These are phyloP conservation scores for Dasysyrphus albostriatus DNA, from an alignment of 2,888 invertebrate genomes.

Conservation along the genomic window DNA sequence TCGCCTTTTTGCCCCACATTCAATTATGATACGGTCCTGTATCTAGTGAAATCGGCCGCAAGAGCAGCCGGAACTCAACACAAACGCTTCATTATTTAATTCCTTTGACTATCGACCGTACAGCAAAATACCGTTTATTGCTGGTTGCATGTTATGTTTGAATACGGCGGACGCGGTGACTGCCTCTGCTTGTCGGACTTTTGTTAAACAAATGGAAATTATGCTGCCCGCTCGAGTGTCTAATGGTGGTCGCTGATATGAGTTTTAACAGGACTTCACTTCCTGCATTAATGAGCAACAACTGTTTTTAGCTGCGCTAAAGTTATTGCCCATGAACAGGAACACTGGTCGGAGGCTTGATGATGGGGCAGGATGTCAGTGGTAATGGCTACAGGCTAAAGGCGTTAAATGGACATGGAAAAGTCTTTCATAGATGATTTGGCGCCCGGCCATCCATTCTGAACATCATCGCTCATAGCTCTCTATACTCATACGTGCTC, in stretches of 20 bases:
- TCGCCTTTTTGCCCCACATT: not conserved
- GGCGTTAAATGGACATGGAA: slow-evolving; percentile 69
- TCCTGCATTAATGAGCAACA: slow-evolving; percentile 76
- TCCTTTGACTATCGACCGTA: slow-evolving; percentile 22
- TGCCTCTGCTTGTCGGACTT: slow-evolving; percentile 17
- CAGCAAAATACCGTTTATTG: slow-evolving; percentile 9
- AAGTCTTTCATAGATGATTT: slow-evolving; percentile 65
- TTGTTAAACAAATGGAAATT: slow-evolving; percentile 70
- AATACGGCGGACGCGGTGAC: not conserved
- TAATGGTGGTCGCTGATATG: slow-evolving; percentile 72
- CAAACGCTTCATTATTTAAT: slow-evolving; percentile 53
- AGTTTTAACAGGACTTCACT: slow-evolving; percentile 69
- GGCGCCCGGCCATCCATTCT: slow-evolving; percentile 61
- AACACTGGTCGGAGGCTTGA: not conserved
- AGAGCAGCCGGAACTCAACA: slow-evolving; percentile 22
- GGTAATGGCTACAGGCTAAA: slow-evolving; percentile 17
- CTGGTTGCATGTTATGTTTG: not conserved
- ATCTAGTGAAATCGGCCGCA: not conserved
- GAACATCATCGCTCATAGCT: slow-evolving; percentile 17
- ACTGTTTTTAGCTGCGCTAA: slow-evolving; percentile 59
- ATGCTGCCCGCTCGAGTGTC: slow-evolving; percentile 62
- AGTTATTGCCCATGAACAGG: slow-evolving; percentile 43
- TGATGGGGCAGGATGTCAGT: not conserved
- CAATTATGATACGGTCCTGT: not conserved
- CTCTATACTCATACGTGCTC: not conserved